Percentiles rank a stretch among this genome's conserved stretches.
phyloP scores from a whole-genome alignment of 2,888 invertebrate species.

The Antheraea yamamai region DNA sequence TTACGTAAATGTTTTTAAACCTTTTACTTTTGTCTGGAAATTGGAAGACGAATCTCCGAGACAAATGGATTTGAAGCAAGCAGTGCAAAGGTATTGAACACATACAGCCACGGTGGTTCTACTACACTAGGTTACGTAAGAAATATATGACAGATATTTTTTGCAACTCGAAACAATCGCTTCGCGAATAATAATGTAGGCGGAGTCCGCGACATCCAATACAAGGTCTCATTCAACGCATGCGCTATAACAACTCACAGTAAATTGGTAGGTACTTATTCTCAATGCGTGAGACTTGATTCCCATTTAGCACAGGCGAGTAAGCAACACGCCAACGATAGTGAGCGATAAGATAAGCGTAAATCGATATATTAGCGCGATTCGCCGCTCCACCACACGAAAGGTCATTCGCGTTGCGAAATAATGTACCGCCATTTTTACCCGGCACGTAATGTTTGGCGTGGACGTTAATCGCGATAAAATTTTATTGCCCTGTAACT shows the following conservation, averaged over 20 bases:
- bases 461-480: constrained; percentile 43
- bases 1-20: not conserved
- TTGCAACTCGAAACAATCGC: constrained; percentile 35
- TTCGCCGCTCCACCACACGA: constrained; percentile 67
- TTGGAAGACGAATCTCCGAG: not conserved
- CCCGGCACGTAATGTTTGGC: constrained; percentile 47
- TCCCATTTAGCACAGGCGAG: constrained; percentile 58
- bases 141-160: not conserved
- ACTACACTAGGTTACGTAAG: not conserved
- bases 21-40: not conserved
- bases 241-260: constrained; percentile 49
- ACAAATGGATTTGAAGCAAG: not conserved
- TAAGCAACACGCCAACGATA: constrained; percentile 72
- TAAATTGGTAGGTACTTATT: constrained; percentile 13
- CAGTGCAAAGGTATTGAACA: not conserved
- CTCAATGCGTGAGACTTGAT: constrained; percentile 56
- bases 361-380: constrained; percentile 77
- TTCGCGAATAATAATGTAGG: constrained; percentile 56
- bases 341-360: constrained; percentile 62
- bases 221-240: constrained; percentile 57
- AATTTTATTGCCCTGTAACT: constrained; percentile 24
- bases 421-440: constrained; percentile 53
- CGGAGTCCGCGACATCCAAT: constrained; percentile 73
- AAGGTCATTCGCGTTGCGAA: constrained; percentile 75
- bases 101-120: not conserved